Conservation (phyloP, 2,113 vertebrate genomes). For the Xiphophorus hellerii region DNA sequence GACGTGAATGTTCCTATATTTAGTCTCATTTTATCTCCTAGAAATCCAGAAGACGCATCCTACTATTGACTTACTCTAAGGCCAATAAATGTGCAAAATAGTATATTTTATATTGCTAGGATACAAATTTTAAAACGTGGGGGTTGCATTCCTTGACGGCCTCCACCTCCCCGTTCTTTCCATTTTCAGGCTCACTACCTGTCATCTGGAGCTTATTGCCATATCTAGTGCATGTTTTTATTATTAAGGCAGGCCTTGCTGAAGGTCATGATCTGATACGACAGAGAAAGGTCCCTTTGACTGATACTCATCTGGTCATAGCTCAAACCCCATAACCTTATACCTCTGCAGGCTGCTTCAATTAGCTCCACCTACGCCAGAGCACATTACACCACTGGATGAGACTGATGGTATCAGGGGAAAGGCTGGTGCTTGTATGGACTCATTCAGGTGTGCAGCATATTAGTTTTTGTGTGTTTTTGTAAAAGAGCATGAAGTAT, state of each 20-base stretch:
- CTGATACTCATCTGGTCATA: slow-evolving; percentile 63
- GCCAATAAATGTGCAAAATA: not conserved
- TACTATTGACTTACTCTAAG: not conserved
- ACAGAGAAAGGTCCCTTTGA: slow-evolving; percentile 64
- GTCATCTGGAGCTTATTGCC: slow-evolving; percentile 52
- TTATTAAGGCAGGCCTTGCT: slow-evolving; percentile 11
- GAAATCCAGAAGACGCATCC: not conserved
- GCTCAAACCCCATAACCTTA: slow-evolving; percentile 40
- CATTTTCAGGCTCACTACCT: slow-evolving; percentile 26
- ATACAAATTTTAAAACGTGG: not conserved
- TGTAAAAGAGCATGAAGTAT: not conserved
- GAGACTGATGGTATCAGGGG: slow-evolving; percentile 45
- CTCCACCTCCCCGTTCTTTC: not conserved
- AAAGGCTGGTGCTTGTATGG: slow-evolving; percentile 11
- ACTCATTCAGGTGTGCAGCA: not conserved
- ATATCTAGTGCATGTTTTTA: slow-evolving; percentile 38
- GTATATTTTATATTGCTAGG: not conserved
- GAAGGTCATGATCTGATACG: slow-evolving; percentile 25
- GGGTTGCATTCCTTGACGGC: slow-evolving; percentile 21
- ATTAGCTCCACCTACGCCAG: slow-evolving; percentile 51
- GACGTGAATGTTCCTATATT: not conserved
- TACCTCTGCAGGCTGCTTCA: slow-evolving; percentile 53
- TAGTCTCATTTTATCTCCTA: too few relatives aligned
- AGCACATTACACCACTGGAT: slow-evolving; percentile 30
- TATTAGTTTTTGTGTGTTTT: slow-evolving; percentile 10